phyloP scores from a whole-genome alignment of 2,888 invertebrate genomes.

The Ashinkailepas kermadecensis region DNA sequence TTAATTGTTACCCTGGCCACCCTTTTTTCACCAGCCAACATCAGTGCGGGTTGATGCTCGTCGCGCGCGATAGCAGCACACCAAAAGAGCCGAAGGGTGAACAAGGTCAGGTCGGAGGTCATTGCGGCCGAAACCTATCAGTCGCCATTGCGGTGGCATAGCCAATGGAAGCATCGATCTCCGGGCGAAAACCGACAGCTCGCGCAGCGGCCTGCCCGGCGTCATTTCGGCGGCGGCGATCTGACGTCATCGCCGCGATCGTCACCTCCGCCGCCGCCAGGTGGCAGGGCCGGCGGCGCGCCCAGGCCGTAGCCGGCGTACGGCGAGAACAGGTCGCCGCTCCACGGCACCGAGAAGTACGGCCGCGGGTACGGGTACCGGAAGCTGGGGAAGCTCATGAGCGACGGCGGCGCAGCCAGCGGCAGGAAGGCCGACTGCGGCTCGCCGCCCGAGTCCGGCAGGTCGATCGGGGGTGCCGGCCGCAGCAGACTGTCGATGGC shows the following conservation, averaged over 20 bases:
- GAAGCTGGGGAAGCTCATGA: not conserved
- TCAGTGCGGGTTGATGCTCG: no score
- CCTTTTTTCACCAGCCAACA: no score
- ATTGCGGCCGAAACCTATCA: no score
- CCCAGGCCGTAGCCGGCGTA: slow-evolving; percentile 6
- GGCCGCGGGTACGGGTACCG: slow-evolving; percentile 14
- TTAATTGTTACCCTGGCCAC: no score
- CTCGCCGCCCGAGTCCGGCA: not conserved
- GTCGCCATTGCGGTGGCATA: no score
- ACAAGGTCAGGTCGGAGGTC: no score
- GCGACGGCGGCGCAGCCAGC: not conserved
- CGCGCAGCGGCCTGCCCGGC: no score
- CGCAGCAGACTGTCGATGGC: slow-evolving; percentile 14
- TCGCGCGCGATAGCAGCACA: no score
- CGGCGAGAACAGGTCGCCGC: not conserved
- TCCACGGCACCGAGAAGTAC: not conserved
- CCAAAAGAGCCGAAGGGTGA: no score
- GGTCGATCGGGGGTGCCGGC: not conserved
- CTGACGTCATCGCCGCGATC: not conserved
- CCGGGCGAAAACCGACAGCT: no score
- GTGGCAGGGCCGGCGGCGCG: not conserved
- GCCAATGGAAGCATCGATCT: no score
- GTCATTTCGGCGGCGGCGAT: not conserved
- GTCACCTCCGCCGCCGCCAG: not conserved
- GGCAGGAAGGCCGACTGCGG: not conserved